Conservation (phyloP, 2,113 vertebrate genomes). For the Potamarius usumacintae region DNA sequence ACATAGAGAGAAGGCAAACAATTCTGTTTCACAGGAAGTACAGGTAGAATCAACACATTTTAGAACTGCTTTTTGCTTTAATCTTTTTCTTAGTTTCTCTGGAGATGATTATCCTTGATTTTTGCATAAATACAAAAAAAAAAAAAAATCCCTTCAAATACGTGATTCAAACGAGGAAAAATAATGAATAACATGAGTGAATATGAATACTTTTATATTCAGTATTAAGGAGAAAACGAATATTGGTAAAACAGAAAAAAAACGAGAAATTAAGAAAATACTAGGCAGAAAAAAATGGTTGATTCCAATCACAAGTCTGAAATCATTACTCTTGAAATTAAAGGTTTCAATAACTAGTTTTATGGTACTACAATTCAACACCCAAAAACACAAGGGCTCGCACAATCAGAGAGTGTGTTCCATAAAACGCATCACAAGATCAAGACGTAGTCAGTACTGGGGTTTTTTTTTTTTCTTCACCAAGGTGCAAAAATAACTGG, state of each 20-base stretch:
- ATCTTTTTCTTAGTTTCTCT: conserved; percentile 65
- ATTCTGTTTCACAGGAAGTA: conserved; percentile 75
- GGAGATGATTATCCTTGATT: conserved; percentile 70
- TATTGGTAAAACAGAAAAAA: conserved; percentile 53
- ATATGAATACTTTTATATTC: conserved; percentile 60
- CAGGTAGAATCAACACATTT: conserved; percentile 67
- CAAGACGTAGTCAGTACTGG: conserved; percentile 84
- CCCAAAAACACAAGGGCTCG: conserved; percentile 86
- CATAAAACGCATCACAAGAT: conserved; percentile 86
- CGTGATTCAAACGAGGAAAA: conserved; percentile 65
- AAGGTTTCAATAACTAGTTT: conserved; percentile 66
- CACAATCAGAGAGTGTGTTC: conserved; percentile 86
- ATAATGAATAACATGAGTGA: conserved; percentile 55
- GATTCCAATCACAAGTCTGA: conserved; percentile 36
- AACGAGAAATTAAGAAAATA: conserved; percentile 66
- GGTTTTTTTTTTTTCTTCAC: conserved; percentile 70
- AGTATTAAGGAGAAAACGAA: conserved; percentile 64
- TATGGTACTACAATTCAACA: conserved; percentile 79
- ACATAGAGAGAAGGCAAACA: conserved; percentile 70
- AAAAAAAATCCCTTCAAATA: conserved; percentile 75
- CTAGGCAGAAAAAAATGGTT: conserved; percentile 31
- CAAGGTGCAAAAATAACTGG: conserved; percentile 74
- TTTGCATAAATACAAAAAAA: conserved; percentile 67
- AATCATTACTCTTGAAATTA: conserved; percentile 46
- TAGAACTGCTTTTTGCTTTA: conserved; percentile 63